Conservation (phyloP, 1,140 invertebrate species). For the Ostrea denselamellosa region DNA sequence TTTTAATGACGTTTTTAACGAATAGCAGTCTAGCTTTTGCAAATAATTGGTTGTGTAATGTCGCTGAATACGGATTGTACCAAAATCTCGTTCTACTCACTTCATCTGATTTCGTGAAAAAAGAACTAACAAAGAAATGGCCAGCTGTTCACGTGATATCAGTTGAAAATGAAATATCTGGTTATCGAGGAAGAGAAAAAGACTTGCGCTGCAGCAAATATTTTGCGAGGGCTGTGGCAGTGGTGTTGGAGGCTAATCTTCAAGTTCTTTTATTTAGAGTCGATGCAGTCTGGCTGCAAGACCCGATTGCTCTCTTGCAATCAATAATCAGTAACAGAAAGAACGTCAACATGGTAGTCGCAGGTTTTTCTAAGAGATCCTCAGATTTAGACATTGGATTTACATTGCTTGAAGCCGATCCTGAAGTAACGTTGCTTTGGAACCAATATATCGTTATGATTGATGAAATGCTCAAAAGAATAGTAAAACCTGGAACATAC, state of each 20-base stretch:
- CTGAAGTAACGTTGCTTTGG: neutral
- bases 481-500: neutral
- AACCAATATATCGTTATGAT: conserved; percentile 23
- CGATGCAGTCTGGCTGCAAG: conserved; percentile 9
- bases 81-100: neutral
- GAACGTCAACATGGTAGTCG: neutral
- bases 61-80: neutral
- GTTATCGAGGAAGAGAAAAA: neutral
- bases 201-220: neutral
- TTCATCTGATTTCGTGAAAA: neutral
- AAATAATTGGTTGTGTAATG: conserved; percentile 23
- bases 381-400: conserved; percentile 3
- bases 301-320: neutral
- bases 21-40: conserved; percentile 4
- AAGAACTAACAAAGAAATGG: conserved; percentile 9
- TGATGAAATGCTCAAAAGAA: neutral
- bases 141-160: neutral
- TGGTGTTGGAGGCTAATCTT: neutral
- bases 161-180: neutral
- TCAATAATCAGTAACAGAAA: conserved; percentile 25
- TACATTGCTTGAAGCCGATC: neutral
- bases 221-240: neutral
- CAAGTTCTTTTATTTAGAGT: conserved; percentile 23
- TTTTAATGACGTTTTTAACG: neutral
- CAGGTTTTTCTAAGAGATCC: neutral